phyloP scores from a whole-genome alignment of 2,113 vertebrate species.

The Euleptes europaea region DNA sequence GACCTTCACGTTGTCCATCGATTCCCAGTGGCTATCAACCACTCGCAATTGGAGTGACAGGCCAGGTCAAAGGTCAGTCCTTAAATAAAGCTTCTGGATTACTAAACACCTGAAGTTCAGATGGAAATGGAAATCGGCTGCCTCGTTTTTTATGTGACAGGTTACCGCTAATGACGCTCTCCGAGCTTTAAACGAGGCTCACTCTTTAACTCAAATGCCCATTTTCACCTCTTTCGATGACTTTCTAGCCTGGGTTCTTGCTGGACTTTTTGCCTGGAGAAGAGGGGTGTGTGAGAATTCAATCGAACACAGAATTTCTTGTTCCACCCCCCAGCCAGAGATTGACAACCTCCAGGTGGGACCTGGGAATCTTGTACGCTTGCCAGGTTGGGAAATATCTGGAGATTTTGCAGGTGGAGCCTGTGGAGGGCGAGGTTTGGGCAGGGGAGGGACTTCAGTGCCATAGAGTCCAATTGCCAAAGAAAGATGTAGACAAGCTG shows the following conservation, averaged over 20 bases:
- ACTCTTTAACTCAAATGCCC: slow-evolving; percentile 30
- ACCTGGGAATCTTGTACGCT: too few relatives aligned
- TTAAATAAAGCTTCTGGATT: slow-evolving; percentile 88
- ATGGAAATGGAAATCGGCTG: slow-evolving; percentile 83
- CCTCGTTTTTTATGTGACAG: slow-evolving; percentile 67
- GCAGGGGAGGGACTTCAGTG: too few relatives aligned
- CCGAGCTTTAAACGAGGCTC: slow-evolving; percentile 49
- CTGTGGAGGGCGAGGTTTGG: too few relatives aligned
- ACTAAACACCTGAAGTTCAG: slow-evolving; percentile 78
- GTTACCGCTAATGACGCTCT: slow-evolving; percentile 62
- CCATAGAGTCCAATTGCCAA: too few relatives aligned
- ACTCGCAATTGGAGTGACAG: slow-evolving; percentile 81
- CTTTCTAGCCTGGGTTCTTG: fast-evolving
- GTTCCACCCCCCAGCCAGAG: too few relatives aligned
- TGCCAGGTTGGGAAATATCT: too few relatives aligned
- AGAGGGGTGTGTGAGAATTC: background rate
- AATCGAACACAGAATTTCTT: too few relatives aligned
- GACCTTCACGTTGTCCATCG: slow-evolving; percentile 84
- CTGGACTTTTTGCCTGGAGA: slow-evolving; percentile 1
- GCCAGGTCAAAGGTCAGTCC: slow-evolving; percentile 83
- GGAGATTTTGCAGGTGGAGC: too few relatives aligned
- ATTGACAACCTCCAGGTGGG: too few relatives aligned
- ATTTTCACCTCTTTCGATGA: slow-evolving; percentile 29
- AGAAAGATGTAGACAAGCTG: too few relatives aligned
- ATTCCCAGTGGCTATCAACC: slow-evolving; percentile 83